Percentiles rank a stretch among this genome's conserved stretches.
phyloP scores from a whole-genome alignment of 2,797 vertebrate species.

The Schizopygopsis malacanthus region DNA sequence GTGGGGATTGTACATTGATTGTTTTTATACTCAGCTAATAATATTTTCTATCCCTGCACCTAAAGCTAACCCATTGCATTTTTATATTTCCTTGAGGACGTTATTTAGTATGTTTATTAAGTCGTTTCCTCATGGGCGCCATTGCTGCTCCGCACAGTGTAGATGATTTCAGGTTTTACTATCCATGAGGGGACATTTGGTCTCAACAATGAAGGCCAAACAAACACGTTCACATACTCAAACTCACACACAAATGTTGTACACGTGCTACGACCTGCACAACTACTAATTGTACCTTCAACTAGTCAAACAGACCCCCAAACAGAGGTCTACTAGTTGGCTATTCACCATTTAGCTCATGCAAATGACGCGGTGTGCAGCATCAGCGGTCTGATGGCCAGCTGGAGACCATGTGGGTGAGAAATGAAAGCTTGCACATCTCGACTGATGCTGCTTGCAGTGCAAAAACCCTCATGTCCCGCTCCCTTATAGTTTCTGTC shows the following conservation, averaged over 20 bases:
- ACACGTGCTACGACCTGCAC: neutral
- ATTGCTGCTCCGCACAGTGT: neutral
- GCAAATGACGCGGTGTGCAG: neutral
- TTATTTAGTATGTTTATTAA: constrained; percentile 38
- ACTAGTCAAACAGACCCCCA: neutral
- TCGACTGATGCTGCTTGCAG: constrained; percentile 4
- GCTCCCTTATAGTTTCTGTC: constrained; percentile 9
- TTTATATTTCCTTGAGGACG: constrained; percentile 25
- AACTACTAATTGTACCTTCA: neutral
- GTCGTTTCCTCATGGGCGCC: constrained; percentile 1
- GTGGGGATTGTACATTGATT: constrained; percentile 16
- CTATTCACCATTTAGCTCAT: neutral
- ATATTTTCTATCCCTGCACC: constrained; percentile 13
- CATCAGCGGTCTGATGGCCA: neutral
- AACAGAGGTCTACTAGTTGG: neutral
- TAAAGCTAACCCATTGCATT: constrained; percentile 6
- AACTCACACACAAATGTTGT: neutral
- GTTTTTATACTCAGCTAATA: constrained; percentile 28
- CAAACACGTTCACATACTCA: neutral
- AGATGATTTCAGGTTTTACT: constrained; percentile 24
- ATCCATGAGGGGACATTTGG: constrained; percentile 6
- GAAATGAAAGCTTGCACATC: constrained; percentile 29
- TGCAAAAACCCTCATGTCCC: constrained; percentile 15
- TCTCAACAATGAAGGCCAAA: neutral
- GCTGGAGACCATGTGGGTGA: neutral